Percentiles rank a stretch among this genome's conserved stretches.
These are phyloP conservation scores for Balanococcus diminutus DNA, from an alignment of 2,888 invertebrate genomes.

Conservation along the genomic window DNA sequence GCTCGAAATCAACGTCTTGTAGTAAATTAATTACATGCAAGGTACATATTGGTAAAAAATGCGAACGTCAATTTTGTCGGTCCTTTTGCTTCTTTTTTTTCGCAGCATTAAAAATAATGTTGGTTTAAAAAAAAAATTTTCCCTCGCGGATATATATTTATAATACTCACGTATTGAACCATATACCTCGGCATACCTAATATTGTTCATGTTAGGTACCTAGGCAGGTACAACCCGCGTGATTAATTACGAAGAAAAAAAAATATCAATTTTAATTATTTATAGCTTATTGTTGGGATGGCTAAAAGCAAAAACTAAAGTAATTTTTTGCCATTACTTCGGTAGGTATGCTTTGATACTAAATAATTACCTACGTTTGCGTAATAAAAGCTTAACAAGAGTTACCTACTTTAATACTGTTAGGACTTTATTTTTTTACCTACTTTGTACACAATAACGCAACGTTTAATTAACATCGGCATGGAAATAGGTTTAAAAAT, in stretches of 20 bases:
- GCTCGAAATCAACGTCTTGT: neutral
- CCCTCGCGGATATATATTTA: neutral
- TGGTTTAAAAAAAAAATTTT: neutral
- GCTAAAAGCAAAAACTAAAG: slow-evolving; percentile 20
- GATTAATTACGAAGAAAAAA: neutral
- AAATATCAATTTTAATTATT: slow-evolving; percentile 32
- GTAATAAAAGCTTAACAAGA: slow-evolving; percentile 31
- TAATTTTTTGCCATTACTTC: neutral
- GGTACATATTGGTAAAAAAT: neutral
- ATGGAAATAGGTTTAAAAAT: slow-evolving; percentile 19
- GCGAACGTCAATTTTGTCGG: neutral
- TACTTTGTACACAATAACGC: neutral
- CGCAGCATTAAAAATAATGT: neutral
- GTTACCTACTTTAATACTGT: slow-evolving; percentile 3
- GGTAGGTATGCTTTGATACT: neutral
- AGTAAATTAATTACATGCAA: neutral
- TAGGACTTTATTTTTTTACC: neutral
- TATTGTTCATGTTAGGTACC: neutral
- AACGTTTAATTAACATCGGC: slow-evolving; percentile 32
- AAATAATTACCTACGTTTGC: slow-evolving; percentile 34
- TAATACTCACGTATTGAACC: neutral
- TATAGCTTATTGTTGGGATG: slow-evolving; percentile 21
- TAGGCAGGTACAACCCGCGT: neutral
- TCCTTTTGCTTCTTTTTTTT: neutral
- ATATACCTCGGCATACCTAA: neutral